These are phyloP conservation scores for Sciurus niger DNA, from an alignment of 2,113 vertebrate genomes.

Conservation along the genomic window DNA sequence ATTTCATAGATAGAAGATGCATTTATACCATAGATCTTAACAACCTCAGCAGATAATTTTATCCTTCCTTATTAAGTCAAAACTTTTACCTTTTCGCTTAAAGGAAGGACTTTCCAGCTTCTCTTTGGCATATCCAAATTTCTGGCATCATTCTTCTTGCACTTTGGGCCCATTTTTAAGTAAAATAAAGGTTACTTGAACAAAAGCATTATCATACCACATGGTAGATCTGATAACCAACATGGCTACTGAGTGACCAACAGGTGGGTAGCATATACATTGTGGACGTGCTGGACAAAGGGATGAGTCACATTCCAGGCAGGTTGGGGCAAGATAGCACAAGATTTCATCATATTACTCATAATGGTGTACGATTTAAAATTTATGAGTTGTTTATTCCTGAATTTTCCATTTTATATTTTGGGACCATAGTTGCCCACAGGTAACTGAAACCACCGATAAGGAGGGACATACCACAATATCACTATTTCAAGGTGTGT, in stretches of 20 bases:
- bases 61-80: neutral
- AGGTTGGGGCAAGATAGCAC: neutral
- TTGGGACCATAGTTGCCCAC: neutral
- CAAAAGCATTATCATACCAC: neutral
- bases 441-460: neutral
- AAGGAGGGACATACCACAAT: neutral
- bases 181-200: neutral
- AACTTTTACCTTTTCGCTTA: neutral
- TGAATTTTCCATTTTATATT: neutral
- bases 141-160: neutral
- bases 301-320: neutral
- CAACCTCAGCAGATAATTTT: neutral
- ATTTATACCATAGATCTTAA: neutral
- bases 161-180: neutral
- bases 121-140: neutral
- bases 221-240: neutral
- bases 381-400: neutral
- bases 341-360: neutral
- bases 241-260: no score
- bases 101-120: neutral
- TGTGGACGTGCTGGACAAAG: neutral
- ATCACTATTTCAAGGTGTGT: neutral
- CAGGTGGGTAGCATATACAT: no score
- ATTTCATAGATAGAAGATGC: neutral
- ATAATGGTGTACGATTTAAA: neutral